These are phyloP conservation scores for Himalopsyche tibetana DNA, from an alignment of 2,888 invertebrate genomes.

Conservation along the genomic window DNA sequence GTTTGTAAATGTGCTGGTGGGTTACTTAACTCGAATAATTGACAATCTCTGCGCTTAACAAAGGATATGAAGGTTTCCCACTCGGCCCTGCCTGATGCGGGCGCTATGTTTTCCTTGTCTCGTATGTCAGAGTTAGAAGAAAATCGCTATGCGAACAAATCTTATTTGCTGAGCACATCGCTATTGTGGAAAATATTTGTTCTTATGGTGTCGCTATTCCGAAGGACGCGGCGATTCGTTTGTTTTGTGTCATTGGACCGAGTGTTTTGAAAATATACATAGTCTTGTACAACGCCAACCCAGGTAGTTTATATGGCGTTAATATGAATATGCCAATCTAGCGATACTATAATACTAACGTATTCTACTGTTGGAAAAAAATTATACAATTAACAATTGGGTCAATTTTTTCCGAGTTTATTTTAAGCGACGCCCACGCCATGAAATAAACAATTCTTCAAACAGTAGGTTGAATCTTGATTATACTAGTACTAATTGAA, in stretches of 20 bases:
- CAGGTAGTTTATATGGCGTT: too few species aligned
- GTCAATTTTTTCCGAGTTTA: too few species aligned
- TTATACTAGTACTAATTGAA: too few species aligned
- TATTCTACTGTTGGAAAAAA: too few species aligned
- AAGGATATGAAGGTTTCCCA: not conserved
- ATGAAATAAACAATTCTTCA: too few species aligned
- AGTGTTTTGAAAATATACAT: not conserved
- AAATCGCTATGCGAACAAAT: conserved; percentile 14
- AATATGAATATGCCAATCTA: too few species aligned
- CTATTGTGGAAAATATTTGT: conserved; percentile 20
- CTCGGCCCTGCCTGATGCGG: not conserved
- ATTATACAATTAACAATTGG: too few species aligned
- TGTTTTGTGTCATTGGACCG: not conserved
- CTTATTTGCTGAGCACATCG: not conserved
- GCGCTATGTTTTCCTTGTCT: not conserved
- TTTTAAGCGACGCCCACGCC: too few species aligned
- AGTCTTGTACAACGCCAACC: too few species aligned
- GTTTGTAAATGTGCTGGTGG: not conserved
- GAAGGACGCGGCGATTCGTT: not conserved
- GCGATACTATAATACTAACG: too few species aligned
- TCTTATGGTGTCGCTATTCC: not conserved
- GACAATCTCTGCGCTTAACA: conserved; percentile 3
- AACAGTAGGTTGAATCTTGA: too few species aligned
- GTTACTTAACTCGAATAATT: not conserved
- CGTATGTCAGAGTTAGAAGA: not conserved